Evolutionary conservation across 2,888 invertebrate genomes (phyloP), one percentile per base, ranked within the genome.

Genomic region (Thalpophila matura): DNA sequence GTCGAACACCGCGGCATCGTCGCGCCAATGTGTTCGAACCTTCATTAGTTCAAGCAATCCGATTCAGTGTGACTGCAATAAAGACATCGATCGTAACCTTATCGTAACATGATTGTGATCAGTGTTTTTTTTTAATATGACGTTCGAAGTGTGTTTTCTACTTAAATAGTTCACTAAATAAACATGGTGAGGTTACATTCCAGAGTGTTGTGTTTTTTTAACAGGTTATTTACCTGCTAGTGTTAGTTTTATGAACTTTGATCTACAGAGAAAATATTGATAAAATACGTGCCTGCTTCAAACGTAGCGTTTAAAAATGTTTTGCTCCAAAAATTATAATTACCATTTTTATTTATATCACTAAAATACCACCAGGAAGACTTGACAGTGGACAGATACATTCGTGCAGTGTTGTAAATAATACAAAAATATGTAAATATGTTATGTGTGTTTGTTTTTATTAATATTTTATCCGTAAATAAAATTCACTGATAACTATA

Each of bases 11-110:
- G 40, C 14, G 27, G 22, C 18, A 22, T 26, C 20, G 43, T 55
- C 60, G 45, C 50, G 38, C 42, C 40, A 47, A 60, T 66, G 64
- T 60, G 55, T 46, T 46, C 10, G 20, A 22, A 33, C 53, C 72
- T 49, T 72, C 69, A 68, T 54, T 24, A 49, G 51, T 65, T 35
- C 43, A 24, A 62, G 71, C 60, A 51, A 68, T 62, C 27, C 35
- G 66, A 74, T 56, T 66, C 78, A 79, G 60, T 69, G 59, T 58
- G 60, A 58, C 40, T 49, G 51, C 40, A 22, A 38, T 66, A 47
- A 45, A 50, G 65, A 45, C 53, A 53, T 59, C 37, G 67, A 63
- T 50, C 50, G 71, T 53, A 38, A 20, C 40, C n/a, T n/a, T n/a
- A n/a, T n/a, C n/a, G n/a, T n/a, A n/a, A n/a, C n/a, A n/a, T n/a